Conservation (phyloP, 2,888 invertebrate species). For the Dysmachus trigonus region DNA sequence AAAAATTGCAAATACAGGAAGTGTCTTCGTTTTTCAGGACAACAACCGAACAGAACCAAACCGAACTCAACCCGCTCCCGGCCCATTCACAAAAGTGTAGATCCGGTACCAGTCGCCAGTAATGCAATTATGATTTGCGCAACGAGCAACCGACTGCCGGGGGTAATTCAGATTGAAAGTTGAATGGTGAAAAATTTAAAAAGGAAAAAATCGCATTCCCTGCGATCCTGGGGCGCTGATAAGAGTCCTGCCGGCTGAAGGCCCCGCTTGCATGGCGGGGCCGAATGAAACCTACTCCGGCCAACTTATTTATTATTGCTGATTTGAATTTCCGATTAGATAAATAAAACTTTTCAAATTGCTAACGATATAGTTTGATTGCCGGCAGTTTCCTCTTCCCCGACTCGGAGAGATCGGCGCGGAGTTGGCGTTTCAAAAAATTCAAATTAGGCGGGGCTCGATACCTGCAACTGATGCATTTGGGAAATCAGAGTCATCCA, state of each 20-base stretch:
- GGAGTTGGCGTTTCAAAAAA: not conserved
- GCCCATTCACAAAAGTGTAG: slow-evolving; percentile 17
- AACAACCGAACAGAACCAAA: not conserved
- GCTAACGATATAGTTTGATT: slow-evolving; percentile 27
- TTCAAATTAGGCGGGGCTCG: not conserved
- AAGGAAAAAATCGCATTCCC: slow-evolving; percentile 20
- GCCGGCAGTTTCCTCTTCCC: not conserved
- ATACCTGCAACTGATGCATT: not conserved
- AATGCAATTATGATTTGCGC: slow-evolving; percentile 52
- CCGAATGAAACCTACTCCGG: slow-evolving; percentile 7
- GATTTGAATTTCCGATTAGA: slow-evolving; percentile 45
- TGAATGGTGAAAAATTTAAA: slow-evolving; percentile 15
- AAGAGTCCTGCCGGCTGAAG: not conserved
- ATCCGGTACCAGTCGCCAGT: slow-evolving; percentile 53
- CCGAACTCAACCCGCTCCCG: not conserved
- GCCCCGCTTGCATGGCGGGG: not conserved
- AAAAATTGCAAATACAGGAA: slow-evolving; percentile 31
- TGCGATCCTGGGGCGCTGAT: slow-evolving; percentile 15
- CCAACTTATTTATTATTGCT: slow-evolving; percentile 40
- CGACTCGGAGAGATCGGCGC: not conserved
- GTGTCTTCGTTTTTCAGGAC: slow-evolving; percentile 15
- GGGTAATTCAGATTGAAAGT: slow-evolving; percentile 36
- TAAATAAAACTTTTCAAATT: slow-evolving; percentile 31
- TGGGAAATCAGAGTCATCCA: not conserved
- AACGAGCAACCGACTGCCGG: not conserved